Base-by-base conservation (phyloP, 2,113 vertebrate genomes). In the Bothrops jararaca region DNA sequence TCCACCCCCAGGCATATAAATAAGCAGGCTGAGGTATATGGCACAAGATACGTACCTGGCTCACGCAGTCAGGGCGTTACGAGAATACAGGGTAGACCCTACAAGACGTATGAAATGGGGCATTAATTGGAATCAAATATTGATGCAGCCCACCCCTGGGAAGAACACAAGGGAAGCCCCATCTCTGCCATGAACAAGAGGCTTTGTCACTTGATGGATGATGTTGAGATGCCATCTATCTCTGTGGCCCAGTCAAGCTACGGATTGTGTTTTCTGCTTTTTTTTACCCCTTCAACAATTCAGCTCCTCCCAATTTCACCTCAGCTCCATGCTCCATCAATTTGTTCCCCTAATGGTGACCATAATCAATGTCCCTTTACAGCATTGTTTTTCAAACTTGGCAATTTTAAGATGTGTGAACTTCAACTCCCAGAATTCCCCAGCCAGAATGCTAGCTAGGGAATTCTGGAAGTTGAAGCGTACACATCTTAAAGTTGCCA, bases 91-190 rank as follows among this genome's bases (percentile, higher is more conserved):
- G 89, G 91, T 74, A 45, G 90, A 92, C 64, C 93, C 91, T 92
- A 94, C 91, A 94, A 92, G 93, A 93, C 8, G 93, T 92, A 93
- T 92, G 93, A 93, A 93, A 93, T 93, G 93, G 93, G 93, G 74
- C 74, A 89, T 93, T 93, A 93, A 93, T 90, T 91, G 90, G 90
- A 91, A 89, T 93, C 91, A 93, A 93, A 93, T 93, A 92, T 86
- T 86, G 90, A 26, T 86, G 93, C 74, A 48, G 86, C 93, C 93
- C 74, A 64, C 90, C 92, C 64, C 85, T 89, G 34, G 57, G 74
- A 91, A 92, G 93, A 92, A 92, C 88, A 92, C 88, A 90, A 53
- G 80, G 86, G 92, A 57, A 57, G 48, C 39, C 1, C 53, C 2
- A 45, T 24, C 58, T 42, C 12, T 20, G 34, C 54, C 80, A 45